Conservation (phyloP, 2,797 vertebrate species). For the Liparis tanakae region DNA sequence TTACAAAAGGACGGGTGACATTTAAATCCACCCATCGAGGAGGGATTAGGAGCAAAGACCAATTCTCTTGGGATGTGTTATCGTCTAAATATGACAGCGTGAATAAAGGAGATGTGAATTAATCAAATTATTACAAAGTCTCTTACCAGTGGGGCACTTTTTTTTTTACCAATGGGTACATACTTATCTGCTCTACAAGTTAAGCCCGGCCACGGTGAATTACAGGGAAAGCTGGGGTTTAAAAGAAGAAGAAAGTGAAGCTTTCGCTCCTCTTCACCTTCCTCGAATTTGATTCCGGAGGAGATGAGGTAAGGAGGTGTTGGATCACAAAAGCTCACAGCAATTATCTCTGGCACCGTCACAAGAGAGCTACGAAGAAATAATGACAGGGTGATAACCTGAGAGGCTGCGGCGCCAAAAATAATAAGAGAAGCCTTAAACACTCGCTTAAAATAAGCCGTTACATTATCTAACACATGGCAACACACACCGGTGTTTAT, state of each 20-base stretch:
- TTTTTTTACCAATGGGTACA: conserved; percentile 1
- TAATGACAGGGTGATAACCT: conserved; percentile 15
- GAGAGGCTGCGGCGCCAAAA: neutral
- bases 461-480: conserved; percentile 2
- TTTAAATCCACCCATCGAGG: conserved; percentile 73
- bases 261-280: conserved; percentile 22
- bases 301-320: conserved; percentile 34
- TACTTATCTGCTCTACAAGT: conserved; percentile 36
- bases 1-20: conserved; percentile 70
- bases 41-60: conserved; percentile 68
- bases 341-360: conserved; percentile 25
- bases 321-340: conserved; percentile 37
- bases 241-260: conserved; percentile 19
- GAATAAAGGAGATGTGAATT: conserved; percentile 60
- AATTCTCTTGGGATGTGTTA: conserved; percentile 61
- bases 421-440: neutral
- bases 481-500: neutral
- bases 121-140: conserved; percentile 48
- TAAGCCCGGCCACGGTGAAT: conserved; percentile 34
- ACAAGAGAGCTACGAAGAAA: conserved; percentile 20
- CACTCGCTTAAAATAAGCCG: neutral
- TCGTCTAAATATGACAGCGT: conserved; percentile 63
- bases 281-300: conserved; percentile 34
- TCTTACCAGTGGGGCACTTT: conserved; percentile 15
- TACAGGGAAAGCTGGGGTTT: conserved; percentile 16